phyloP scores from a whole-genome alignment of 2,797 vertebrate genomes.

The Spheniscus humboldti region DNA sequence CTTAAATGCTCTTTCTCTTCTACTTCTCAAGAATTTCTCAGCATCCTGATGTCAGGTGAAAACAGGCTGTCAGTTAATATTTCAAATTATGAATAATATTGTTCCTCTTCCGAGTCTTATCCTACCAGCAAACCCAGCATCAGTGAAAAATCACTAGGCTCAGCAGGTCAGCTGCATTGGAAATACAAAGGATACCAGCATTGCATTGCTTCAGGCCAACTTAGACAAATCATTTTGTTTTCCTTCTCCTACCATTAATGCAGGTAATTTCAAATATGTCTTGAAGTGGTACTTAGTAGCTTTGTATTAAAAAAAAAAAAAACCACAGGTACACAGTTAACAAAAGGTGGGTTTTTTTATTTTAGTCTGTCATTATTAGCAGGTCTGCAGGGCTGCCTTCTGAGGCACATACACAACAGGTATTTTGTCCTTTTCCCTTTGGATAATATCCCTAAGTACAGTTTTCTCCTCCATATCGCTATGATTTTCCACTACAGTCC shows the following conservation, averaged over 20 bases:
- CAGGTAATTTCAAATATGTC: not conserved
- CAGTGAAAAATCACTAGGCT: not conserved
- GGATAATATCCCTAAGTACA: not conserved
- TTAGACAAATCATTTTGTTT: not conserved
- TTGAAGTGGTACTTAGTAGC: not conserved
- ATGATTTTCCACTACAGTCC: not conserved
- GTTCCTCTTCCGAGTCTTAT: not conserved
- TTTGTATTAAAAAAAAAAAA: too few relatives aligned
- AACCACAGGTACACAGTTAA: not conserved
- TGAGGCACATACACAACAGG: not conserved
- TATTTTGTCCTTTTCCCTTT: not conserved
- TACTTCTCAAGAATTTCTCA: not conserved
- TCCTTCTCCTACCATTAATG: not conserved
- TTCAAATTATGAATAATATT: not conserved
- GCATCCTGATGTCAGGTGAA: conserved; percentile 52
- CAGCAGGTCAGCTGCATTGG: not conserved
- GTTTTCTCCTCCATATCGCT: not conserved
- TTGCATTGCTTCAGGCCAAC: not conserved
- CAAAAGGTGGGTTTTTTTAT: not conserved
- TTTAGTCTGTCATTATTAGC: not conserved
- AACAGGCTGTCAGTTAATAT: conserved; percentile 22
- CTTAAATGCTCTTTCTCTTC: not conserved
- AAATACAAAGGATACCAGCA: not conserved
- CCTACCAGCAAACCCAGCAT: not conserved
- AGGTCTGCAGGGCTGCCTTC: not conserved